Base-by-base conservation (phyloP, 2,888 invertebrate genomes). In the Toxonevra muliebris region DNA sequence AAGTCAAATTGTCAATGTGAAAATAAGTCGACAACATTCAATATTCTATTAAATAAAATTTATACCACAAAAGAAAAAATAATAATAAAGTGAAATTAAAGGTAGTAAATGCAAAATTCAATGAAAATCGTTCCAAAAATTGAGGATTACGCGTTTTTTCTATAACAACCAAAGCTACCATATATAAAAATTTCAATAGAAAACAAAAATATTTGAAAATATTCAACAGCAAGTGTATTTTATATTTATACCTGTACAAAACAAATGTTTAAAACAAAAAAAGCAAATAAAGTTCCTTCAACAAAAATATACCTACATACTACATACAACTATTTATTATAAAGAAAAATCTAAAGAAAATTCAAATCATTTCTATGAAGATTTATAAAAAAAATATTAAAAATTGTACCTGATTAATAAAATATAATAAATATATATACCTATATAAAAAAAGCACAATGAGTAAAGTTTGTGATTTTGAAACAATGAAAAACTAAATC, bases 11-110 rank as follows among this genome's bases (percentile, higher is more conserved):
- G 61, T 41, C 41, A 66, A 67, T 58, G 55, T 68, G 61, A 69
- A 69, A 66, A 68, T 67, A 53, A 71, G 64, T 71, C 66, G 74
- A 66, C 64, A 71, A 61, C 71, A 64, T 61, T 63, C 41, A 30
- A 63, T n/a, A n/a, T n/a, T n/a, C n/a, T n/a, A n/a, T n/a, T n/a
- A n/a, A n/a, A n/a, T n/a, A n/a, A n/a, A n/a, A n/a, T n/a, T n/a
- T n/a, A n/a, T n/a, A n/a, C n/a, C 65, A 66, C 59, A 71, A 69
- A 74, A 72, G 65, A 74, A 71, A 60, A 71, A 71, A 65, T 68
- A 61, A 64, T 59, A 66, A 63, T 43, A 70, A 69, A 55, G 30
- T 30, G 2, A 30, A 30, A 4, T 30, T 2, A 30, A 7, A 30
- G 30, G 30, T 30, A 30, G 30, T 30, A 30, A 30, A 30, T 30